A percentile compares a stretch with the other conserved stretches of the same genome.
phyloP scores from a whole-genome alignment of 2,888 invertebrate genomes.

The Glomeris marginata region DNA sequence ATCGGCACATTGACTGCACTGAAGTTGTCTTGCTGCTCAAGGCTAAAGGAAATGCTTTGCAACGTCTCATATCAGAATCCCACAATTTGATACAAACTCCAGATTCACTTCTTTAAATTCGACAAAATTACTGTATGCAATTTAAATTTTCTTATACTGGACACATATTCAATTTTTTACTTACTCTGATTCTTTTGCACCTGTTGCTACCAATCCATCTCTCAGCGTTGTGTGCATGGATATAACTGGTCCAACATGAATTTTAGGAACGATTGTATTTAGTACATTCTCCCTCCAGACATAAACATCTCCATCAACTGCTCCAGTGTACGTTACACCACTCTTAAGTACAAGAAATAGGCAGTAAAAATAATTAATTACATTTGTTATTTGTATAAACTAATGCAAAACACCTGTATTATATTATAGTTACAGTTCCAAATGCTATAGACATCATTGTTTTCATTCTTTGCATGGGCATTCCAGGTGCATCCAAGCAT shows the following conservation, averaged over 20 bases:
- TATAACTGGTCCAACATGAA: constrained; percentile 13
- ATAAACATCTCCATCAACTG: constrained; percentile 30
- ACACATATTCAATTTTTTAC: background rate
- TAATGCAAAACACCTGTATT: background rate
- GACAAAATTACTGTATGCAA: background rate
- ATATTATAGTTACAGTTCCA: constrained; percentile 5
- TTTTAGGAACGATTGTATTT: constrained; percentile 6
- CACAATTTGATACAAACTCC: constrained; percentile 9
- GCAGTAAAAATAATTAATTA: background rate
- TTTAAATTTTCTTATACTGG: background rate
- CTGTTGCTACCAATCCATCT: constrained; percentile 12
- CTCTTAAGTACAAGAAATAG: constrained; percentile 2
- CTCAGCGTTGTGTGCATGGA: constrained; percentile 4
- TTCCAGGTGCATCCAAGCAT: background rate
- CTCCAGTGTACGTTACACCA: constrained; percentile 24
- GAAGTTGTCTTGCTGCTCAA: no score
- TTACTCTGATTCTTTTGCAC: constrained; percentile 10
- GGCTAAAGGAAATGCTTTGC: constrained; percentile 10
- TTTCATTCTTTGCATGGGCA: constrained; percentile 4
- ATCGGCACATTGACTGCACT: constrained; percentile 7
- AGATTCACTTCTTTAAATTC: background rate
- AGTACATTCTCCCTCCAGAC: constrained; percentile 25
- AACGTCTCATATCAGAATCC: constrained; percentile 12
- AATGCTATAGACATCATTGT: constrained; percentile 14
- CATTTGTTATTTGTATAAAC: background rate